Evolutionary conservation across 2,888 invertebrate genomes (phyloP).

Genomic region (Gari tellinella): DNA sequence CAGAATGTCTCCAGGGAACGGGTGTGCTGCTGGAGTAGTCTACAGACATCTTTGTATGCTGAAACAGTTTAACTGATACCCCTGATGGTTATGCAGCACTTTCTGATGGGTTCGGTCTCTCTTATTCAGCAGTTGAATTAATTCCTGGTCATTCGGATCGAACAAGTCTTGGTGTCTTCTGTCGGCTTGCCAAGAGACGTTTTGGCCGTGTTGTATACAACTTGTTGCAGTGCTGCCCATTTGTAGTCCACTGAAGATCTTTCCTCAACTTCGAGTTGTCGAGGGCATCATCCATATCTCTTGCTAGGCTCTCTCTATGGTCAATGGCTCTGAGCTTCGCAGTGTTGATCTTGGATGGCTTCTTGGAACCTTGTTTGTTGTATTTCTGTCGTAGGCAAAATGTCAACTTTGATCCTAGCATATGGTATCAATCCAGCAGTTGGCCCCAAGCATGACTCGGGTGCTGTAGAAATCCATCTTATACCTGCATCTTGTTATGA

Average conservation of each 20-base stretch:
- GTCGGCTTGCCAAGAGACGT: background rate
- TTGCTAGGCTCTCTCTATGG: too few relatives aligned
- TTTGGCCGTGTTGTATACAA: too few relatives aligned
- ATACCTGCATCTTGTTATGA: too few relatives aligned
- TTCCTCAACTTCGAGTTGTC: background rate
- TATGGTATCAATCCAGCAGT: background rate
- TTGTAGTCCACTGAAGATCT: background rate
- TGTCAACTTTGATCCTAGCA: too few relatives aligned
- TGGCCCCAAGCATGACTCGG: background rate
- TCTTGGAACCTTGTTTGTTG: too few relatives aligned
- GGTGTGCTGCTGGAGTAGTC: too few relatives aligned
- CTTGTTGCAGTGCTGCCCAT: background rate
- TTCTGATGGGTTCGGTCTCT: conserved; percentile 1
- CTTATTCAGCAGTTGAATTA: background rate
- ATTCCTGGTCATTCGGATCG: background rate
- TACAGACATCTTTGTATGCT: too few relatives aligned
- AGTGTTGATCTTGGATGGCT: background rate
- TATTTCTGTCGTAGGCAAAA: too few relatives aligned
- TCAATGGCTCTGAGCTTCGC: background rate
- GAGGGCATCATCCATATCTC: too few relatives aligned
- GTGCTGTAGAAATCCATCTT: too few relatives aligned
- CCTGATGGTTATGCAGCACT: background rate
- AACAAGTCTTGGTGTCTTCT: too few relatives aligned
- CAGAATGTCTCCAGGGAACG: background rate
- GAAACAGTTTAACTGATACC: background rate